phyloP scores from a whole-genome alignment of 2,113 vertebrate genomes.

The Neolamprologus longior region DNA sequence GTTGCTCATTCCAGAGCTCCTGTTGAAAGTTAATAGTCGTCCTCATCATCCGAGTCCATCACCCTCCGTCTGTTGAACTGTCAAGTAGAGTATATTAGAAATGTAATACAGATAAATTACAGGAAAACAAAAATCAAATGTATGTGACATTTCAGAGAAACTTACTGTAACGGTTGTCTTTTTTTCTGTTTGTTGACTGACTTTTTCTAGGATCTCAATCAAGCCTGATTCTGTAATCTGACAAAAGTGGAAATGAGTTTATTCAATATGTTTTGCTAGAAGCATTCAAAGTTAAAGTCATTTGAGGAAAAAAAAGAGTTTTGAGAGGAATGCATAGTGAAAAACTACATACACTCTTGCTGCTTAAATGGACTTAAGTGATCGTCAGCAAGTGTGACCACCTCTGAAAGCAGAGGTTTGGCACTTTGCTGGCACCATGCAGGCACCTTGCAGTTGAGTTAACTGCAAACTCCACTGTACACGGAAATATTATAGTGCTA shows the following conservation, averaged over 20 bases:
- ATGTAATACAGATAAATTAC: not conserved
- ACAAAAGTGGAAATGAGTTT: not conserved
- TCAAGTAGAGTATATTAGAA: not conserved
- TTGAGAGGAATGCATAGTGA: not conserved
- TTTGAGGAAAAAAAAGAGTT: not conserved
- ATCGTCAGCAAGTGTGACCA: not conserved
- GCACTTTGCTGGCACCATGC: not conserved
- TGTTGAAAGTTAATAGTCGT: constrained; percentile 61
- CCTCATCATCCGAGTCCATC: constrained; percentile 97
- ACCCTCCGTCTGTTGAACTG: constrained; percentile 96
- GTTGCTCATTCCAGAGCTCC: not conserved
- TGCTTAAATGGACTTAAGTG: not conserved
- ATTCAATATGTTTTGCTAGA: not conserved
- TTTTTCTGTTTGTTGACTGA: constrained; percentile 95
- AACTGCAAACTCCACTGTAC: not conserved
- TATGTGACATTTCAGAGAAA: not conserved
- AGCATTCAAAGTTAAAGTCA: not conserved
- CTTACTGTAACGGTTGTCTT: constrained; percentile 93
- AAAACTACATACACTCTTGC: not conserved
- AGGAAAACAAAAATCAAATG: not conserved
- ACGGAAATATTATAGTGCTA: not conserved
- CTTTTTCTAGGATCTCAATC: constrained; percentile 98
- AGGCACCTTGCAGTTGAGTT: not conserved
- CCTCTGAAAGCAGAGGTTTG: not conserved
- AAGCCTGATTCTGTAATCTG: constrained; percentile 92